Evolutionary conservation across 1,140 invertebrate genomes (phyloP), one percentile per base, ranked within the genome.

Genomic region (Bombus sylvicola): DNA sequence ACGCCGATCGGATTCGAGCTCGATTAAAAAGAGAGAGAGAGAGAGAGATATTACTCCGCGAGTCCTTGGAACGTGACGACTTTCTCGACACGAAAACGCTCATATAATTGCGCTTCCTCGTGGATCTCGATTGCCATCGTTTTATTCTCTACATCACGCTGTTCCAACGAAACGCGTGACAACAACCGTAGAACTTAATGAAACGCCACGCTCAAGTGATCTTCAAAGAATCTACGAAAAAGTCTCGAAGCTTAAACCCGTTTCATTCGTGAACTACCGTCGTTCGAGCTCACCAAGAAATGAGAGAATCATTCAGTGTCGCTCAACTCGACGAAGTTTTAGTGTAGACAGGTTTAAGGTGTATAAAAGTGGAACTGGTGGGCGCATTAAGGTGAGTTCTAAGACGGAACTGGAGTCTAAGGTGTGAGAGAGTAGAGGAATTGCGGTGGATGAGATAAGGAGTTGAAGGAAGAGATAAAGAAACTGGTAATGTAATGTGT

Each of bases 181-280:
- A 41, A 64, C n/a, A 75, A 34, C 41, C 57, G 57, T 59, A 41
- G 37, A 47, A 76, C 72, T 53, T 83, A 76, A 83, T 66, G 81
- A 83, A 83, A 83, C 81, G 72, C 34, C 81, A 66, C 41, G 81
- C 81, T 76, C 72, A 41, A 76, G 72, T 39, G 43, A 10, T 34
- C 34, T 31, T 83, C 81, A 76, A 66, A 76, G 57, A 76, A 59
- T n/a, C 41, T 22, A 41, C 39, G 72, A 83, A 83, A 83, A 75
- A 83, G 81, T 66, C 64, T 53, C 68, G 68, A 81, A 59, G 68
- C 43, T 73, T n/a, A 81, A 81, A 81, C 71, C 37, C 72, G 71
- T 75, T 82, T 82, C 72, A 34, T 53, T 75, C 57, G 71, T 22
- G 59, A 37, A 9, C 79, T 47, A 37, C 64, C 64, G 80, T 34